Percentiles rank a stretch among this genome's conserved stretches.
phyloP scores from a whole-genome alignment of 2,113 vertebrate genomes.

The Catharus bicknelli region DNA sequence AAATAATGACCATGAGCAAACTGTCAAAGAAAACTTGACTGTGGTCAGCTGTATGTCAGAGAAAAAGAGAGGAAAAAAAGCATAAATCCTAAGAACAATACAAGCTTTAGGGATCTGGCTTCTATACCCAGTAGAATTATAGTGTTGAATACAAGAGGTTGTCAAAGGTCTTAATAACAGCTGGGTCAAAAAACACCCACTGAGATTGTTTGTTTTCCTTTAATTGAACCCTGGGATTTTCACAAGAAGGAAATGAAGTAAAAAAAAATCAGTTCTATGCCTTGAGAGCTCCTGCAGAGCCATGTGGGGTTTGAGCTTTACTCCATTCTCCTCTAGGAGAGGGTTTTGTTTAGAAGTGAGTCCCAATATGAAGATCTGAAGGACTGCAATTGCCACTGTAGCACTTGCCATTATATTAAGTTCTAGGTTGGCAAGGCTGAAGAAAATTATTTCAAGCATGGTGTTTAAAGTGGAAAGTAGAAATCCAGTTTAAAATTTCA shows the following conservation, averaged over 20 bases:
- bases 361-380: neutral
- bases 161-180: neutral
- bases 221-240: neutral
- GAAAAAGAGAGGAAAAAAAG: neutral
- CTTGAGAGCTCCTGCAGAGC: neutral
- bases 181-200: neutral
- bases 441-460: neutral
- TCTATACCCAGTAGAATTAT: neutral
- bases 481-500: neutral
- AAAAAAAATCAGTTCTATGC: neutral
- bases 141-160: neutral
- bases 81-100: neutral
- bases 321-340: neutral
- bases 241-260: neutral
- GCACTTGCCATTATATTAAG: neutral
- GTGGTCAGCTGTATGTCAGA: neutral
- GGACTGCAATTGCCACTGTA: neutral
- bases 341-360: neutral
- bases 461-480: neutral
- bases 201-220: neutral
- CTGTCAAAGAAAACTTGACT: neutral
- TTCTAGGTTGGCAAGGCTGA: neutral
- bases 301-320: neutral
- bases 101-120: neutral
- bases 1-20: neutral